These are phyloP conservation scores for Mythimna lalbum DNA, from an alignment of 2,888 invertebrate species.

Conservation along the genomic window DNA sequence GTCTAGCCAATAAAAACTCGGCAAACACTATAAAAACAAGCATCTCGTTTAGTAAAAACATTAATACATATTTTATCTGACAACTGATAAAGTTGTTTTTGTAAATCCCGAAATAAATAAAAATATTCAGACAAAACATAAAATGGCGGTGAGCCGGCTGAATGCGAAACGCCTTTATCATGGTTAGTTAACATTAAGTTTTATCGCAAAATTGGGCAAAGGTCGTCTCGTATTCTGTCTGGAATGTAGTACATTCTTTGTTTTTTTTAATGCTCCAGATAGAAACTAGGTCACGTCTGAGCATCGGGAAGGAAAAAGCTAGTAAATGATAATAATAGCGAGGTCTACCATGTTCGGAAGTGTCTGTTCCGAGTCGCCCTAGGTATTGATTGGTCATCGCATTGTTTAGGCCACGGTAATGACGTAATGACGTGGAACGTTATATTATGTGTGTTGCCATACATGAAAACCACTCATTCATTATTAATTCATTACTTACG, in stretches of 20 bases:
- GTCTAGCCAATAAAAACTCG: constrained; percentile 41
- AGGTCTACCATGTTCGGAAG: constrained; percentile 22
- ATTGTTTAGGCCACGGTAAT: constrained; percentile 34
- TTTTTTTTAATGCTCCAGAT: constrained; percentile 38
- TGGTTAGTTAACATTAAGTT: constrained; percentile 28
- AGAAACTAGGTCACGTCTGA: constrained; percentile 55
- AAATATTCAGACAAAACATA: constrained; percentile 57
- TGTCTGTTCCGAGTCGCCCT: constrained; percentile 7
- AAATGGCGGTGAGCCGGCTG: constrained; percentile 19
- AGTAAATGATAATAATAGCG: constrained; percentile 36
- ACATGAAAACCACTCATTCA: constrained; percentile 42
- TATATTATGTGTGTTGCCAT: constrained; percentile 14
- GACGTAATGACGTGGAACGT: constrained; percentile 19
- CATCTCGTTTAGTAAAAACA: constrained; percentile 52
- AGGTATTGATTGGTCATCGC: constrained; percentile 36
- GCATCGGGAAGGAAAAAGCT: constrained; percentile 53
- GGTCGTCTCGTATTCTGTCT: constrained; percentile 42
- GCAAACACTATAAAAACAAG: constrained; percentile 50
- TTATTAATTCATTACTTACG: constrained; percentile 25
- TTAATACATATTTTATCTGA: constrained; percentile 64
- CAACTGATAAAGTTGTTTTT: constrained; percentile 70
- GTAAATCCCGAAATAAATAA: constrained; percentile 49
- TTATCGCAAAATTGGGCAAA: constrained; percentile 47
- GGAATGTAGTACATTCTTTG: constrained; percentile 31
- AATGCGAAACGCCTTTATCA: constrained; percentile 34